Conservation (phyloP, 2,888 invertebrate species). For the Hemistola chrysoprasaria region DNA sequence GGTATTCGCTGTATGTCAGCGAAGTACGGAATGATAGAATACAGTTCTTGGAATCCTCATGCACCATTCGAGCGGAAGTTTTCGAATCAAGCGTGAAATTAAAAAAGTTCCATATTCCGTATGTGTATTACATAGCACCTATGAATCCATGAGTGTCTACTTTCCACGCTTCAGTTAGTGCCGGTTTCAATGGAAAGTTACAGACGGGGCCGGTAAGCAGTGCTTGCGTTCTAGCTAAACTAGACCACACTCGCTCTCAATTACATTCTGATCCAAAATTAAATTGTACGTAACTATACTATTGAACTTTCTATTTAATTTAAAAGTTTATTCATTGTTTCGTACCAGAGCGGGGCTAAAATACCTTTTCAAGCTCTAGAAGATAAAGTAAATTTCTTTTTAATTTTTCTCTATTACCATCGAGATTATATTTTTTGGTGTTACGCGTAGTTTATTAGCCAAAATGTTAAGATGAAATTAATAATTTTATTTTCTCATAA, state of each 20-base stretch:
- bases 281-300: not conserved
- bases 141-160: constrained; percentile 42
- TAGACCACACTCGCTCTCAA: constrained; percentile 18
- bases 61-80: constrained; percentile 50
- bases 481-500: no score
- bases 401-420: no score
- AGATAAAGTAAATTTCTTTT: no score
- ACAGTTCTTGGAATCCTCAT: constrained; percentile 48
- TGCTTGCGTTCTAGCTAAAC: constrained; percentile 13
- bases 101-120: constrained; percentile 69
- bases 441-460: no score
- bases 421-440: no score
- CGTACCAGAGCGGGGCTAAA: no score
- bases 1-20: constrained; percentile 6
- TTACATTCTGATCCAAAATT: constrained; percentile 15
- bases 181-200: constrained; percentile 39
- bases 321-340: no score
- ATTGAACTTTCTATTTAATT: no score
- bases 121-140: constrained; percentile 37
- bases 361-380: no score
- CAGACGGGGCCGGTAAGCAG: constrained; percentile 23
- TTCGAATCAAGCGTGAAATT: constrained; percentile 75
- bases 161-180: constrained; percentile 40
- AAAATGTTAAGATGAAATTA: no score
- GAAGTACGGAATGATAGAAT: constrained; percentile 36